Conservation (phyloP, 2,113 vertebrate genomes). For the Gopherus evgoodei region DNA sequence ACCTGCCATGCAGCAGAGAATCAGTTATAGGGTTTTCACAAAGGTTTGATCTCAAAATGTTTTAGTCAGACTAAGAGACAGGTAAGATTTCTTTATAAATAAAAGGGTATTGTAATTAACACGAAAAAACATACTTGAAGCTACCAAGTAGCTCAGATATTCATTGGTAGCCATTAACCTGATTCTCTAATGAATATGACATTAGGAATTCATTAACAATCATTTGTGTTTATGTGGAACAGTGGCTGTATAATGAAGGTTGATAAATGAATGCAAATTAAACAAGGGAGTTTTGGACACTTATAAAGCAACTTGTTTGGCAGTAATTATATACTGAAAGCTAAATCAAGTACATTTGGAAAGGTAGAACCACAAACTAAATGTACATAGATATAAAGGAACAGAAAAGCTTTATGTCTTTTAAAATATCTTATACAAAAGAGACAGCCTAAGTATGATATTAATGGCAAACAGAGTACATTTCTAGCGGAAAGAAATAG, state of each 20-base stretch:
- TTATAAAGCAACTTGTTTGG: slow-evolving; percentile 88
- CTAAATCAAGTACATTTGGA: slow-evolving; percentile 90
- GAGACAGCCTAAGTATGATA: slow-evolving; percentile 68
- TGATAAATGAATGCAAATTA: slow-evolving; percentile 86
- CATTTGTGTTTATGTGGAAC: slow-evolving; percentile 84
- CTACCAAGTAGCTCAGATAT: slow-evolving; percentile 76
- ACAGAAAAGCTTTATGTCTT: slow-evolving; percentile 76
- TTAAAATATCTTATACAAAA: slow-evolving; percentile 61
- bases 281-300: slow-evolving; percentile 84
- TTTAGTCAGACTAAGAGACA: slow-evolving; percentile 60
- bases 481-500: slow-evolving; percentile 64
- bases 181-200: slow-evolving; percentile 86
- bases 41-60: slow-evolving; percentile 58
- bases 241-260: slow-evolving; percentile 80
- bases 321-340: slow-evolving; percentile 90
- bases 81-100: slow-evolving; percentile 74
- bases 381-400: slow-evolving; percentile 74
- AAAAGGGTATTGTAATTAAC: slow-evolving; percentile 69
- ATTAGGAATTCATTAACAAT: slow-evolving; percentile 87
- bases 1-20: slow-evolving; percentile 23
- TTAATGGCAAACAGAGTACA: slow-evolving; percentile 76
- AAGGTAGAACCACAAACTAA: slow-evolving; percentile 73
- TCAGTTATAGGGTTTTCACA: background rate
- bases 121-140: slow-evolving; percentile 64
- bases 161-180: slow-evolving; percentile 83